Conservation (phyloP, 2,797 vertebrate species). For the Sebastes vulpes region DNA sequence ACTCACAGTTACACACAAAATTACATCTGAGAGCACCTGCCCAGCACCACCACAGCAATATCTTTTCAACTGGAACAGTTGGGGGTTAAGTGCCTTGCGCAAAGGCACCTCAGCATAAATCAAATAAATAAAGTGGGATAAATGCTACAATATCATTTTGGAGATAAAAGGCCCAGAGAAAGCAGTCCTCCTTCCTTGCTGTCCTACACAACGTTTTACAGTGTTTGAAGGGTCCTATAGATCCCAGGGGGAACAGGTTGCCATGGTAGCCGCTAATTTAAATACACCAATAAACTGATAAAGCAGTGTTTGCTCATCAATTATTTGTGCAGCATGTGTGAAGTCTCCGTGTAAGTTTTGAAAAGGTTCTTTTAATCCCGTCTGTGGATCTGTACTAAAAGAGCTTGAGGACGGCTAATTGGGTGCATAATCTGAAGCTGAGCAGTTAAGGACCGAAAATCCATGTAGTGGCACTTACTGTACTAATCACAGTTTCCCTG, state of each 20-base stretch:
- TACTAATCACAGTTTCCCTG: conserved; percentile 16
- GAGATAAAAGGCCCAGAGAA: neutral
- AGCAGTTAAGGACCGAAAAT: conserved; percentile 38
- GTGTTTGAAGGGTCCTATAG: conserved; percentile 27
- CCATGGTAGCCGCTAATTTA: conserved; percentile 54
- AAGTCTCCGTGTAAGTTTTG: conserved; percentile 62
- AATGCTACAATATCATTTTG: neutral
- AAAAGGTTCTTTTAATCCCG: conserved; percentile 47
- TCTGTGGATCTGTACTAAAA: conserved; percentile 37
- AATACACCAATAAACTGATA: conserved; percentile 67
- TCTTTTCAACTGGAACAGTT: conserved; percentile 5
- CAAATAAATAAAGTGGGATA: neutral
- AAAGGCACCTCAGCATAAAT: neutral
- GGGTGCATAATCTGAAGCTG: conserved; percentile 49
- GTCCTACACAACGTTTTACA: neutral
- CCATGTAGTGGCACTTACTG: conserved; percentile 30
- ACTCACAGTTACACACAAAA: neutral
- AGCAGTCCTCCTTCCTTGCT: neutral
- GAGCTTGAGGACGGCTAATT: conserved; percentile 52
- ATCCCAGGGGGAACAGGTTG: conserved; percentile 34
- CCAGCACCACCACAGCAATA: neutral
- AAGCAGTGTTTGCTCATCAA: conserved; percentile 69
- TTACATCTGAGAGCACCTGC: conserved; percentile 8
- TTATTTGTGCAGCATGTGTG: conserved; percentile 73
- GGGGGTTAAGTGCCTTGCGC: conserved; percentile 14